Percentiles rank a stretch among this genome's conserved stretches.
These are phyloP conservation scores for Aphidius gifuensis DNA, from an alignment of 1,140 invertebrate genomes.

Conservation along the genomic window DNA sequence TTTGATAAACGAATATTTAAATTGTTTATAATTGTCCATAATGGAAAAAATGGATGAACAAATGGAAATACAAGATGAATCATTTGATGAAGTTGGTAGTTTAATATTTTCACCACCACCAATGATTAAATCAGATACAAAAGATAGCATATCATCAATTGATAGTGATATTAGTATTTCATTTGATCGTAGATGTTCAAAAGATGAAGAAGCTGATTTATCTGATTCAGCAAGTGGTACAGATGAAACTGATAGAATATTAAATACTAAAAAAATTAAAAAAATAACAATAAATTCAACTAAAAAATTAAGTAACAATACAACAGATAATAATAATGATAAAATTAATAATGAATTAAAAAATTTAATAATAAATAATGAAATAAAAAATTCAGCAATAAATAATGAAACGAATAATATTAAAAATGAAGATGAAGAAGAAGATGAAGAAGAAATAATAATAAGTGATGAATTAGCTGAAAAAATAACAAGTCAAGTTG, in stretches of 20 bases:
- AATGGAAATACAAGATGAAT: slow-evolving; percentile 39
- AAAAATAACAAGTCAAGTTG: slow-evolving; percentile 79
- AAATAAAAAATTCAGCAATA: no score
- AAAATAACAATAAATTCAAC: background rate
- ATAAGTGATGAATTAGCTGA: slow-evolving; percentile 68
- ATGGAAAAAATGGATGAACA: slow-evolving; percentile 38
- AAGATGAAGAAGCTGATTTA: slow-evolving; percentile 61
- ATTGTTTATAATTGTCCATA: background rate
- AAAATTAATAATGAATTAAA: slow-evolving; percentile 33
- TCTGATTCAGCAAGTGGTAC: slow-evolving; percentile 65
- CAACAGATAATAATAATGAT: slow-evolving; percentile 7
- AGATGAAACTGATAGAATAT: slow-evolving; percentile 31
- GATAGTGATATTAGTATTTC: slow-evolving; percentile 63
- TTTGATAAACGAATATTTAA: background rate
- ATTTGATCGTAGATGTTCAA: slow-evolving; percentile 53
- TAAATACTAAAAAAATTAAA: background rate
- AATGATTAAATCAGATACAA: slow-evolving; percentile 60
- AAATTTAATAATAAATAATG: no score
- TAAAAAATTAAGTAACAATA: slow-evolving; percentile 1
- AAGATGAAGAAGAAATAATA: slow-evolving; percentile 43
- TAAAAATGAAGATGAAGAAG: slow-evolving; percentile 8
- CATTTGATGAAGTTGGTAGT: slow-evolving; percentile 43
- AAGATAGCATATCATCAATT: slow-evolving; percentile 64
- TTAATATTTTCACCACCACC: slow-evolving; percentile 46
- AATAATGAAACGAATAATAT: background rate